Evolutionary conservation across 2,797 vertebrate genomes (phyloP).

Genomic region (Sebastes matsubarae): DNA sequence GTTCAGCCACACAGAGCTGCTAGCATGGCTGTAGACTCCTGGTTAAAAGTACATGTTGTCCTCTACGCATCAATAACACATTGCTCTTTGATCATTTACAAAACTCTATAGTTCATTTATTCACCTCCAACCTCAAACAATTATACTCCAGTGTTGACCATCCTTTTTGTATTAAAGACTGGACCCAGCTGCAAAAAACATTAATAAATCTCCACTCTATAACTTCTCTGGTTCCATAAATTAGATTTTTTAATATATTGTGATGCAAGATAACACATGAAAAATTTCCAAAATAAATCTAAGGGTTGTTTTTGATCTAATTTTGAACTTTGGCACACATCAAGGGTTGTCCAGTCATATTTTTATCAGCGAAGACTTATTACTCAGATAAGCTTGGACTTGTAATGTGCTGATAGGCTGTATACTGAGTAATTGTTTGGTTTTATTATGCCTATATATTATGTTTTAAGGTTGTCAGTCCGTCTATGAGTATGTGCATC

Average conservation of each 20-base stretch:
- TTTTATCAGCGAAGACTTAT: conserved; percentile 7
- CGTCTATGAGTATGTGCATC: not conserved
- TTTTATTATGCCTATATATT: not conserved
- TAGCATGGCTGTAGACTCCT: not conserved
- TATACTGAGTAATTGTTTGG: not conserved
- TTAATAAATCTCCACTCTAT: not conserved
- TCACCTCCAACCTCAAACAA: not conserved
- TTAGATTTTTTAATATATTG: not conserved
- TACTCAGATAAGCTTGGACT: not conserved
- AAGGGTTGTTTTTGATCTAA: not conserved
- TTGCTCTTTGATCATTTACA: not conserved
- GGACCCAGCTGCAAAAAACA: not conserved
- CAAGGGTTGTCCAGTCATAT: not conserved
- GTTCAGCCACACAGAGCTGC: not conserved
- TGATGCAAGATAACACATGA: not conserved
- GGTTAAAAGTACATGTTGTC: not conserved
- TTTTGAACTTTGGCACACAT: not conserved
- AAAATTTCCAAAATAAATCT: not conserved
- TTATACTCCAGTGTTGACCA: not conserved
- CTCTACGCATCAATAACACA: not conserved
- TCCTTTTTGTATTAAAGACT: not conserved
- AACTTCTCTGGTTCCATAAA: not conserved
- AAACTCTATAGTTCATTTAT: too few relatives aligned
- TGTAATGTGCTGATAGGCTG: not conserved
- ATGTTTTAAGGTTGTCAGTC: not conserved